These are phyloP conservation scores for Strigops habroptila DNA, from an alignment of 2,113 vertebrate genomes.

Conservation along the genomic window DNA sequence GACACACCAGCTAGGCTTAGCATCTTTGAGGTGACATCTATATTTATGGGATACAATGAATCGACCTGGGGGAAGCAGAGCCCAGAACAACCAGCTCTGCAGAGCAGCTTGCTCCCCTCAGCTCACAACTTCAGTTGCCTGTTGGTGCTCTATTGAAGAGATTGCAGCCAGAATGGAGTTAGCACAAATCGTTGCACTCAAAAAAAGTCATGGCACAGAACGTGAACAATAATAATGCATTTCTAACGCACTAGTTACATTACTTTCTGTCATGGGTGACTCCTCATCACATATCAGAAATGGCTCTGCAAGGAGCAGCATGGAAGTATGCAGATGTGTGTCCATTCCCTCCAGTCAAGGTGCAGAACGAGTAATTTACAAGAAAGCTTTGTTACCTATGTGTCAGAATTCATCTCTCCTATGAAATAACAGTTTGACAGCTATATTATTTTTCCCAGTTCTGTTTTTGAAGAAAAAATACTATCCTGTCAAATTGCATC, in stretches of 20 bases:
- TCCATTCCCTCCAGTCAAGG: not conserved
- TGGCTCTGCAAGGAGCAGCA: not conserved
- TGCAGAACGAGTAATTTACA: accelerated
- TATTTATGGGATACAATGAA: not conserved
- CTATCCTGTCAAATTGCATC: not conserved
- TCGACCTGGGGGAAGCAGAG: not conserved
- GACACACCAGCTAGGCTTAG: not conserved
- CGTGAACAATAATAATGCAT: not conserved
- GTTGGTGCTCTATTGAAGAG: not conserved
- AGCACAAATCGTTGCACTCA: not conserved
- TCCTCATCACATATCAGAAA: not conserved
- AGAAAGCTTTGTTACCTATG: not conserved
- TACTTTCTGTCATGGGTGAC: not conserved
- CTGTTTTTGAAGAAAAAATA: slow-evolving; percentile 11
- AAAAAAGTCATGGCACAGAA: not conserved
- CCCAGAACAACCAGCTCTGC: not conserved
- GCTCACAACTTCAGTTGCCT: accelerated
- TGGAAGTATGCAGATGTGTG: not conserved
- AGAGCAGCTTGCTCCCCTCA: not conserved
- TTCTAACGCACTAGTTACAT: not conserved
- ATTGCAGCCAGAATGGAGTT: not conserved
- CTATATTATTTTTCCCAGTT: not conserved
- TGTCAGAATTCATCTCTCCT: not conserved
- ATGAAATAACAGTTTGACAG: not conserved
- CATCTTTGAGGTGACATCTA: not conserved